Percentiles rank a stretch among this genome's conserved stretches.
Conservation (phyloP, 2,797 vertebrate genomes). For the Iguana delicatissima region DNA sequence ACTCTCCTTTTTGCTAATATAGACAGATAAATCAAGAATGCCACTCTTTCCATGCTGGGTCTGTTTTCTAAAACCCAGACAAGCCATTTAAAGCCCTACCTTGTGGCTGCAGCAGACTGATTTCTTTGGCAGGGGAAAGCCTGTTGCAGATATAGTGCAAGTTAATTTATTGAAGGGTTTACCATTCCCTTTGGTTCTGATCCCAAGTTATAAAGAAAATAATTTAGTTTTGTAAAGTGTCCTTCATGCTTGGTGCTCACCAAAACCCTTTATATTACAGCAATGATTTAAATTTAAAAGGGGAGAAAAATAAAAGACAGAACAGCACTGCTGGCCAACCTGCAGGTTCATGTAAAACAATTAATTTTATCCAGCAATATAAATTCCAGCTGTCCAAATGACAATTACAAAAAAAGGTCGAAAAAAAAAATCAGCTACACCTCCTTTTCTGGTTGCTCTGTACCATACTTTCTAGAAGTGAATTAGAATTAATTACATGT, state of each 20-base stretch:
- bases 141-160: neutral
- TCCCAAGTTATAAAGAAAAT: slow-evolving; percentile 39
- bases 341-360: slow-evolving; percentile 12
- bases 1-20: slow-evolving; percentile 15
- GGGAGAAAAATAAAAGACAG: neutral
- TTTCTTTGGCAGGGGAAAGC: slow-evolving; percentile 15
- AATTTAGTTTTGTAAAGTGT: slow-evolving; percentile 28
- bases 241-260: slow-evolving; percentile 31
- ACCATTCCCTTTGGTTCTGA: slow-evolving; percentile 39
- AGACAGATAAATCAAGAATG: slow-evolving; percentile 16
- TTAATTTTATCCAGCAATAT: slow-evolving; percentile 11
- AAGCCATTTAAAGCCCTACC: slow-evolving; percentile 10
- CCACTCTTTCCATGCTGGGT: neutral
- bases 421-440: neutral
- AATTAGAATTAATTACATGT: neutral
- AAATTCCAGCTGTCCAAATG: neutral
- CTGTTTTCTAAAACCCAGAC: slow-evolving; percentile 7
- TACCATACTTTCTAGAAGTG: neutral
- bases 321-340: slow-evolving; percentile 8
- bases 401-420: neutral
- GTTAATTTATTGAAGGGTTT: slow-evolving; percentile 41
- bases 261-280: slow-evolving; percentile 29
- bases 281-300: slow-evolving; percentile 38
- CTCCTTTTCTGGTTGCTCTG: neutral
- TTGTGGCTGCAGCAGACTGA: slow-evolving; percentile 9